Evolutionary conservation across 2,797 vertebrate species (phyloP), one percentile per base, ranked within the genome.

Genomic region (Parauchenoglanis ngamensis): DNA sequence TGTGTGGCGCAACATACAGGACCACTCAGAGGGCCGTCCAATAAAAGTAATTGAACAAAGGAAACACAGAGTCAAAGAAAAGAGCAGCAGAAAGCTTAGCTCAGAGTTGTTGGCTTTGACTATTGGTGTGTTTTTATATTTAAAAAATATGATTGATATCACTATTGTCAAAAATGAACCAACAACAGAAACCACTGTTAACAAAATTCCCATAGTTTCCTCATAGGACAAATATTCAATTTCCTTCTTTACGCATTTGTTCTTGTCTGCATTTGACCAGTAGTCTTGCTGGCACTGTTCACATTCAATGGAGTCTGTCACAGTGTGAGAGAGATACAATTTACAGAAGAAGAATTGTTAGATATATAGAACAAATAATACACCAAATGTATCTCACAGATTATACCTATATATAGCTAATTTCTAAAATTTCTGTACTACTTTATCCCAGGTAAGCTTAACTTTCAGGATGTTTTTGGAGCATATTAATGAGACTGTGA

Each of bases 21-120:
- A 95, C 95, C 94, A 95, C 21, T 92, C 85, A 46, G 94, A 90
- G n/a, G 94, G 94, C 44, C 13, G 88, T 11, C 94, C 93, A 0
- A 95, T 93, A 91, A 95, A 95, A 75, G 94, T 94, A 80, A 95
- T 86, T 35, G 94, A 94, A 56, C 94, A 95, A 11, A 95, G 88
- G 89, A 95, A 95, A 87, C 95, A 95, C 83, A 95, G 88, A 83
- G 88, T 88, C 88, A 95, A 83, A 8, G 95, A 95, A 80, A 95
- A 92, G 75, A 95, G 94, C 90, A 95, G 85, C 87, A 95, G 87
- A 87, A 95, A 95, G 88, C 95, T 95, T 83, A 95, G 88, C 87
- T 95, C 94, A 25, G 94, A 95, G 90, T 96, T 95, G 88, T 95
- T 95, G 70, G 94, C 95, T 76, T 84, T 94, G 11, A 95, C 94